These are phyloP conservation scores for Orchestia grillus DNA, from an alignment of 1,140 invertebrate species.

Conservation along the genomic window DNA sequence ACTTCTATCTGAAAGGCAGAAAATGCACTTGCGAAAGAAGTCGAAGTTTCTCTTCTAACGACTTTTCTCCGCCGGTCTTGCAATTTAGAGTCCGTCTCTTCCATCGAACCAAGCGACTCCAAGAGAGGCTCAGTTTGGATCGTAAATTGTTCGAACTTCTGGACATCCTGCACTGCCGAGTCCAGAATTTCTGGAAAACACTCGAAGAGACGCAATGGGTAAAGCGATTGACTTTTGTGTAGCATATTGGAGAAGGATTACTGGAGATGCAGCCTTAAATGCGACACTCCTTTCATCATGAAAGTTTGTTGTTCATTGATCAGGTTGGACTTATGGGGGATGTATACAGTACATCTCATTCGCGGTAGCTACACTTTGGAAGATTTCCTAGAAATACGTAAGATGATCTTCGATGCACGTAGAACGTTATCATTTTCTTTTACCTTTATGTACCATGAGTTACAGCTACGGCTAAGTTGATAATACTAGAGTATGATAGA, in stretches of 20 bases:
- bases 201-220: background rate
- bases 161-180: background rate
- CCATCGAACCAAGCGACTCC: background rate
- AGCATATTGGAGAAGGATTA: background rate
- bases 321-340: too few species aligned
- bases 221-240: background rate
- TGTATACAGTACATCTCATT: too few species aligned
- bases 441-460: too few species aligned
- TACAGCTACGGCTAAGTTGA: too few species aligned
- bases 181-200: background rate
- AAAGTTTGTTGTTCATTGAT: background rate
- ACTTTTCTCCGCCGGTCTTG: constrained; percentile 7
- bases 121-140: background rate
- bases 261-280: background rate
- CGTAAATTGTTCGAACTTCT: background rate
- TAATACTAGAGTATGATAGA: too few species aligned
- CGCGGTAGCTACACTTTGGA: too few species aligned
- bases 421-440: too few species aligned
- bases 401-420: too few species aligned
- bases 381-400: too few species aligned
- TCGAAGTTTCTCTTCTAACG: constrained; percentile 15
- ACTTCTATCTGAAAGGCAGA: constrained; percentile 35
- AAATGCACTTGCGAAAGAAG: constrained; percentile 46
- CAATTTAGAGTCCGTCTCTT: constrained; percentile 36
- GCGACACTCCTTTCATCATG: background rate